A percentile compares a stretch with the other conserved stretches of the same genome.
These are phyloP conservation scores for Dioctria rufipes DNA, from an alignment of 2,888 invertebrate genomes.

Conservation along the genomic window DNA sequence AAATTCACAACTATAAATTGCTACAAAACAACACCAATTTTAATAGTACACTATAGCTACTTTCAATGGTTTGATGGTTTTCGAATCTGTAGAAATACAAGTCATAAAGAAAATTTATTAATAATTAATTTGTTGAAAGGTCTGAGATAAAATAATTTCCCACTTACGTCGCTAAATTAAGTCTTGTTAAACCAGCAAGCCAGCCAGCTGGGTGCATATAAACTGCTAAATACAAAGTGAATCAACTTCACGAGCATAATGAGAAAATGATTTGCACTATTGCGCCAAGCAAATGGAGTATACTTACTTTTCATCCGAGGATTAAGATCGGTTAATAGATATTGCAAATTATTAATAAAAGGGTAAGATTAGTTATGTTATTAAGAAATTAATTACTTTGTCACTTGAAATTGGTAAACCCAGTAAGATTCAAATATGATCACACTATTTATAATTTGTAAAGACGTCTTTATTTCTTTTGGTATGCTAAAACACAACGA, in stretches of 20 bases:
- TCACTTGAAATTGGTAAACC: slow-evolving; percentile 25
- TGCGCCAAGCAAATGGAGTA: slow-evolving; percentile 35
- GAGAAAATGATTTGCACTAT: slow-evolving; percentile 51
- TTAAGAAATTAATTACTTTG: slow-evolving; percentile 40
- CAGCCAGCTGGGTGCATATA: background rate
- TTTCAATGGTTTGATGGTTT: background rate
- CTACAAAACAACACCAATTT: background rate
- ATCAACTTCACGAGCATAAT: slow-evolving; percentile 16
- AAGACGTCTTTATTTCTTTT: background rate
- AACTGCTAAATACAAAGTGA: slow-evolving; percentile 10
- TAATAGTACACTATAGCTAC: background rate
- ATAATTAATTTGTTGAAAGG: slow-evolving; percentile 38
- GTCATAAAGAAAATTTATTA: slow-evolving; percentile 39
- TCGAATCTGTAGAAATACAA: background rate
- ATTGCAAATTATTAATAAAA: slow-evolving; percentile 28
- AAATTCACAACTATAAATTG: background rate
- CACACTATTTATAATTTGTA: background rate
- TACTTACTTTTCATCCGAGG: slow-evolving; percentile 4
- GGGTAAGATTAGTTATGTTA: slow-evolving; percentile 36
- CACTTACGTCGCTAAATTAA: slow-evolving; percentile 44
- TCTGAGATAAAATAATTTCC: slow-evolving; percentile 35
- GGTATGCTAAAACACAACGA: too few relatives aligned
- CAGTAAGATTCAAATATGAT: background rate
- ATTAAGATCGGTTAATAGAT: slow-evolving; percentile 45
- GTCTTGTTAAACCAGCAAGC: slow-evolving; percentile 25